These are phyloP conservation scores for Alces alces DNA, from an alignment of 2,113 vertebrate genomes.

Conservation along the genomic window DNA sequence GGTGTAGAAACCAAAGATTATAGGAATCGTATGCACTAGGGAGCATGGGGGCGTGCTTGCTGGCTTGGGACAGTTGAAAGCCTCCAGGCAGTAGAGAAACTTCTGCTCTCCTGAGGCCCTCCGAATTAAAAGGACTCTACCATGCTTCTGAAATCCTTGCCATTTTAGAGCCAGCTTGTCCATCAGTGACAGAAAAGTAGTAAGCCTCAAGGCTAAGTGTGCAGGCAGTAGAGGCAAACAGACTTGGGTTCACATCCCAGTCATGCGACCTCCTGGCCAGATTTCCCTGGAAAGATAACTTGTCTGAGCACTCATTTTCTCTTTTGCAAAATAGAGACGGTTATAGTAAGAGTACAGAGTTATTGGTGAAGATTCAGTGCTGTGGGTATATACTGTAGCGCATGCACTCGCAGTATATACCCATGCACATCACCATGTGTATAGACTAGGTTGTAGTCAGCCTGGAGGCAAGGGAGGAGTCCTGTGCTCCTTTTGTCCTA, in stretches of 20 bases:
- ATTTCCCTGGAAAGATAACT: not conserved
- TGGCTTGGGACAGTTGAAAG: not conserved
- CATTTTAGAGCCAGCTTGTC: not conserved
- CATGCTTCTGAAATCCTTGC: not conserved
- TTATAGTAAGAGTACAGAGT: not conserved
- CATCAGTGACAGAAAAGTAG: not conserved
- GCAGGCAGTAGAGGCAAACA: not conserved
- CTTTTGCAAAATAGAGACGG: not conserved
- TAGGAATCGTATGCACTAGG: not conserved
- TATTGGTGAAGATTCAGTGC: not conserved
- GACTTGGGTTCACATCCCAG: not conserved
- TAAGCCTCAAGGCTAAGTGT: not conserved
- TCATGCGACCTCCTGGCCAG: not conserved
- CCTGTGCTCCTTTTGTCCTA: not conserved
- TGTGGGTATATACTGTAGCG: not conserved
- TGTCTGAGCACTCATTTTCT: not conserved
- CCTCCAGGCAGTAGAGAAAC: not conserved
- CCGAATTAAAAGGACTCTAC: not conserved
- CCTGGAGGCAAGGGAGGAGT: not conserved
- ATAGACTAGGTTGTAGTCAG: accelerated
- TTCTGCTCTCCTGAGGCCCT: not conserved
- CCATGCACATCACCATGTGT: not conserved
- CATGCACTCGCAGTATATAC: accelerated
- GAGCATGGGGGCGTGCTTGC: not conserved
- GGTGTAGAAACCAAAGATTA: not conserved